Percentiles rank a stretch among this genome's conserved stretches.
Evolutionary conservation across 1,140 invertebrate species (phyloP).

Genomic region (Atta texana): DNA sequence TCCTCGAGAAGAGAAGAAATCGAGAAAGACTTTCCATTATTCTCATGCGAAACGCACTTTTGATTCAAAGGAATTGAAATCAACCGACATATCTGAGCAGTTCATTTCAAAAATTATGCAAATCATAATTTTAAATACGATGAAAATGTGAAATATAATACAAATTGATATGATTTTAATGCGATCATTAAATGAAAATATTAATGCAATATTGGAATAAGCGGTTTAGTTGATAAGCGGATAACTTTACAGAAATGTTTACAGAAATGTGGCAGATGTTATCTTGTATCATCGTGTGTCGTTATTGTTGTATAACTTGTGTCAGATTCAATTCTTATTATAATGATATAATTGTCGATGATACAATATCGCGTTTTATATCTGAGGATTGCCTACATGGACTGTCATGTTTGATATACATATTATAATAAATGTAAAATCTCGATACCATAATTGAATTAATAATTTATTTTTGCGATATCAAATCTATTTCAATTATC

Average conservation of each 20-base stretch:
- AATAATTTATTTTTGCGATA: neutral
- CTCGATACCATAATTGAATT: neutral
- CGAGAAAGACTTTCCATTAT: neutral
- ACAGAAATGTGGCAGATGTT: neutral
- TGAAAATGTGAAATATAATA: constrained; percentile 25
- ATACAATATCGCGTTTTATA: neutral
- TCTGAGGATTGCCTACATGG: neutral
- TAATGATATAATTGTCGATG: neutral
- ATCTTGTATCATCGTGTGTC: neutral
- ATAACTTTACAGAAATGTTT: constrained; percentile 12
- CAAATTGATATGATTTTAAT: constrained; percentile 35
- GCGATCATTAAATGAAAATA: constrained; percentile 46
- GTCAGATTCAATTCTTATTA: neutral
- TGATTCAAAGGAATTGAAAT: neutral
- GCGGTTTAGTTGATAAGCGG: constrained; percentile 12
- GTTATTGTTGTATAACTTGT: neutral
- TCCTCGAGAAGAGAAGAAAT: neutral
- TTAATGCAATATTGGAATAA: neutral
- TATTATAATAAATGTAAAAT: neutral
- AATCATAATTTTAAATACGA: constrained; percentile 32
- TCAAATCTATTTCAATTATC: neutral
- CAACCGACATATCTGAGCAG: constrained; percentile 1
- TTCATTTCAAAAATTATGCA: constrained; percentile 20
- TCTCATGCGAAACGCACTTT: constrained; percentile 1
- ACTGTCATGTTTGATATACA: neutral